These are phyloP conservation scores for Monochamus saltuarius DNA, from an alignment of 1,140 invertebrate species.

Conservation along the genomic window DNA sequence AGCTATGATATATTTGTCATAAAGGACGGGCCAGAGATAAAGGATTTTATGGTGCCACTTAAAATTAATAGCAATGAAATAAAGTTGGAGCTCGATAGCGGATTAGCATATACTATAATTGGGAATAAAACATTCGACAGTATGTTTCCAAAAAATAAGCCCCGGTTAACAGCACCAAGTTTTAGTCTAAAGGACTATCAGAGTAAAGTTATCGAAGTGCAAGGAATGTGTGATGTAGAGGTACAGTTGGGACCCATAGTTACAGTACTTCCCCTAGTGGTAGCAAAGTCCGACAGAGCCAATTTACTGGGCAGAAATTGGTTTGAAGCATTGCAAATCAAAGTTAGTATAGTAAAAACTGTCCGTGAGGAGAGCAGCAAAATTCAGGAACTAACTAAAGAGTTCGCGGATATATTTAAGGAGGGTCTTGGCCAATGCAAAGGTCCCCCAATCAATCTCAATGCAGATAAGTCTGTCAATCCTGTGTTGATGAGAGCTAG, in stretches of 20 bases:
- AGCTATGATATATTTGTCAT: too few species aligned
- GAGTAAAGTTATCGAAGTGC: slow-evolving; percentile 1
- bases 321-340: slow-evolving; percentile 29
- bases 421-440: slow-evolving; percentile 1
- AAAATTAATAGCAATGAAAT: too few species aligned
- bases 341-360: slow-evolving; percentile 16
- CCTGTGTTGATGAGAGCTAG: slow-evolving; percentile 6
- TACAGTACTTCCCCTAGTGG: slow-evolving; percentile 16
- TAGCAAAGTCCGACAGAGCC: slow-evolving; percentile 15
- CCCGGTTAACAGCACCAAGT: not conserved
- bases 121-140: slow-evolving; percentile 1
- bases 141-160: slow-evolving; percentile 1
- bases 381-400: slow-evolving; percentile 4
- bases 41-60: too few species aligned
- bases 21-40: too few species aligned
- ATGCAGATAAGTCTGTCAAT: not conserved
- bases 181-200: slow-evolving; percentile 11
- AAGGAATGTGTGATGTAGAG: not conserved
- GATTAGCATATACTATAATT: too few species aligned
- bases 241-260: not conserved
- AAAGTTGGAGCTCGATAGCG: too few species aligned
- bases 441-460: slow-evolving; percentile 7
- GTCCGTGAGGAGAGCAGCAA: not conserved
- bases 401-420: not conserved
- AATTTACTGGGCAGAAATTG: slow-evolving; percentile 35